Conservation (phyloP, 2,888 invertebrate genomes). For the Oscheius sp. region DNA sequence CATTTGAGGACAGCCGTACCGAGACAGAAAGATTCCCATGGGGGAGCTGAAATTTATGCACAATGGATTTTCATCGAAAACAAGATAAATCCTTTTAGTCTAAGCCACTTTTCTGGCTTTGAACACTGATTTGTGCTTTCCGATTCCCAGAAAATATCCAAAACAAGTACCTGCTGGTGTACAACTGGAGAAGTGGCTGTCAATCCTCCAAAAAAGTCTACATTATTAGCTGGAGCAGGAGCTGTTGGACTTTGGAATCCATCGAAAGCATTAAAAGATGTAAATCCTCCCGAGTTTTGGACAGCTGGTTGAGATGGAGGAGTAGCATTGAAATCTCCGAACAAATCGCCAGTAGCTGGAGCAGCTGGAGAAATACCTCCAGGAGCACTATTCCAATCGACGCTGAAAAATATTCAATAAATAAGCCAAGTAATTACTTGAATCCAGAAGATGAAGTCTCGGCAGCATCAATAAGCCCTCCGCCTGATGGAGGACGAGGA, state of each 20-base stretch:
- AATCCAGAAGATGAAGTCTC: slow-evolving; percentile 2
- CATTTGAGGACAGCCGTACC: slow-evolving; percentile 22
- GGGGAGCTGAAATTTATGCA: not conserved
- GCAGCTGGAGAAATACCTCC: no score
- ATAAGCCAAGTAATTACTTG: not conserved
- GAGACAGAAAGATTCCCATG: no score
- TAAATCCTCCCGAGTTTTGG: not conserved
- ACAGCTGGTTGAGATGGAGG: not conserved
- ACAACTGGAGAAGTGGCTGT: not conserved
- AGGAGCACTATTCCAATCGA: slow-evolving; percentile 21
- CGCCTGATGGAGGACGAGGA: slow-evolving; percentile 30
- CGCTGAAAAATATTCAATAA: slow-evolving; percentile 13
- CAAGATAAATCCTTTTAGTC: no score
- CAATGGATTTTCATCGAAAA: not conserved
- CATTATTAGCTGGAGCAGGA: not conserved
- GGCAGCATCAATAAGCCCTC: slow-evolving; percentile 1
- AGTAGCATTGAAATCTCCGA: not conserved
- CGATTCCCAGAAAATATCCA: not conserved
- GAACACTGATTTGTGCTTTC: not conserved
- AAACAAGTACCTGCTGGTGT: not conserved
- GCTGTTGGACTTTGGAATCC: not conserved
- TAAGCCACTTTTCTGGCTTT: no score
- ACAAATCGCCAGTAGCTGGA: not conserved
- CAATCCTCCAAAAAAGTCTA: not conserved
- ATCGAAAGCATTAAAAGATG: slow-evolving; percentile 4